phyloP scores from a whole-genome alignment of 2,113 vertebrate genomes.

The Pithys albifrons region DNA sequence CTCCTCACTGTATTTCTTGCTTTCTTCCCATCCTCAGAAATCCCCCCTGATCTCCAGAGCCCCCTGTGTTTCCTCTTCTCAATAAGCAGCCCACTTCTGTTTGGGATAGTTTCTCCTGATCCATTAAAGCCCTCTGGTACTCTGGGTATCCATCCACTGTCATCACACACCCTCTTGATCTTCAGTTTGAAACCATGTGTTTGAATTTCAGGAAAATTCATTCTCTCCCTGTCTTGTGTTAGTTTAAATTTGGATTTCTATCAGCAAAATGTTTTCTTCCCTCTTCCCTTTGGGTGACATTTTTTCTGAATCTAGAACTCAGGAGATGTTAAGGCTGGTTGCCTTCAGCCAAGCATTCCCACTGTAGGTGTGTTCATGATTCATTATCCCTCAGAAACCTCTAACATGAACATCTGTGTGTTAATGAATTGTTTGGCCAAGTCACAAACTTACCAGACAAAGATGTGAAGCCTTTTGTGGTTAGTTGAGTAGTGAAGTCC shows the following conservation, averaged over 20 bases:
- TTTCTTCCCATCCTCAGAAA: background rate
- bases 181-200: background rate
- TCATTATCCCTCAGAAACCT: background rate
- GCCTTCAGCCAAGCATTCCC: background rate
- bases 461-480: background rate
- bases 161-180: background rate
- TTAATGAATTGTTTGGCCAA: conserved; percentile 9
- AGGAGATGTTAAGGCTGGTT: background rate
- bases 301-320: background rate
- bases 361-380: background rate
- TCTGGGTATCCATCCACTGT: background rate
- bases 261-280: background rate
- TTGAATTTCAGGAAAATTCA: background rate
- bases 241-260: background rate
- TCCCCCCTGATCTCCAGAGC: background rate
- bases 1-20: background rate
- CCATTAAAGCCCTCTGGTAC: background rate
- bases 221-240: background rate
- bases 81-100: background rate
- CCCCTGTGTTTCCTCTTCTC: background rate
- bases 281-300: background rate
- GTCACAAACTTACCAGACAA: background rate
- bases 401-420: background rate
- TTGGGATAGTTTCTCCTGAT: background rate
- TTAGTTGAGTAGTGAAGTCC: background rate